phyloP scores from a whole-genome alignment of 1,140 invertebrate genomes.

The Kradibia gibbosae region DNA sequence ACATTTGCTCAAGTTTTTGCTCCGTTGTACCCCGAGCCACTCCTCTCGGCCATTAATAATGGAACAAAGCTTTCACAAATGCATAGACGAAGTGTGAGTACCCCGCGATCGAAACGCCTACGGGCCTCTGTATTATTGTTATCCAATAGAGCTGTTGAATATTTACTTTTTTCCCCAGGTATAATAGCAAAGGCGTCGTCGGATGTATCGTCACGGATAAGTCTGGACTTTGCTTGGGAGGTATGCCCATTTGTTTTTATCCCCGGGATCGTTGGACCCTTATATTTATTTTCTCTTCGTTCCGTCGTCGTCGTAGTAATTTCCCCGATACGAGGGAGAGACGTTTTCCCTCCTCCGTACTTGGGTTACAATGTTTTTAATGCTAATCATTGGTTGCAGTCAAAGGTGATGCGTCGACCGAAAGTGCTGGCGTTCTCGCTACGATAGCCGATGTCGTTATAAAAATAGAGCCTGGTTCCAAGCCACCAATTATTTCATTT shows the following conservation, averaged over 20 bases:
- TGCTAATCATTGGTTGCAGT: conserved; percentile 53
- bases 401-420: conserved; percentile 66
- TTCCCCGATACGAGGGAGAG: too few species aligned
- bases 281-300: too few species aligned
- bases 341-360: not conserved
- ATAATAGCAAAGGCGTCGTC: conserved; percentile 58
- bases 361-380: conserved; percentile 6
- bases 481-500: conserved; percentile 65
- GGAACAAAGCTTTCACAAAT: conserved; percentile 68
- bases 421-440: conserved; percentile 70
- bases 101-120: conserved; percentile 26
- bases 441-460: conserved; percentile 68
- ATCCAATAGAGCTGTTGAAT: not conserved
- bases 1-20: too few species aligned
- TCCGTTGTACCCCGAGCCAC: too few species aligned
- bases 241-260: conserved; percentile 55
- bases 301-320: too few species aligned
- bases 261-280: too few species aligned
- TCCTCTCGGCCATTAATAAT: too few species aligned
- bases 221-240: conserved; percentile 69
- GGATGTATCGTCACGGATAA: conserved; percentile 69
- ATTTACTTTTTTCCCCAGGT: conserved; percentile 52
- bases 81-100: conserved; percentile 69
- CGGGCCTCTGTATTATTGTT: not conserved
- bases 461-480: conserved; percentile 67